phyloP scores from a whole-genome alignment of 2,888 invertebrate genomes.

The Sylvicola cinctus region DNA sequence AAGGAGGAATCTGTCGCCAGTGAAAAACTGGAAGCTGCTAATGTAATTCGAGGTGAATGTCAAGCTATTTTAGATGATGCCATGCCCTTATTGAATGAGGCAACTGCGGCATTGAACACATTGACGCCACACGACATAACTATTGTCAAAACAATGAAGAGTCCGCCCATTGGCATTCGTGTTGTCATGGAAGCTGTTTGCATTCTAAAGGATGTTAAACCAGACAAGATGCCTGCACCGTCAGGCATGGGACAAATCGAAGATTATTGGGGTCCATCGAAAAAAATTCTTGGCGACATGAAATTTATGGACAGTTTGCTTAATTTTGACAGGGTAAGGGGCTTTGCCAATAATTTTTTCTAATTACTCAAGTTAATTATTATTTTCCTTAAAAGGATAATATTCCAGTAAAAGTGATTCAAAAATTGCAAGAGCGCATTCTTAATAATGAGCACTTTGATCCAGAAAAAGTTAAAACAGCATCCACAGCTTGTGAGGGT shows the following conservation, averaged over 20 bases:
- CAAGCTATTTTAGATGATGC: conserved; percentile 81
- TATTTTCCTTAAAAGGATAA: too few species aligned
- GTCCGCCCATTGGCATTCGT: conserved; percentile 76
- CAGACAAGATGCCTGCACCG: conserved; percentile 66
- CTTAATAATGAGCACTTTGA: conserved; percentile 72
- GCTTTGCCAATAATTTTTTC: not conserved
- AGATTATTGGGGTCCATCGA: conserved; percentile 86
- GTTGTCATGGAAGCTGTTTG: conserved; percentile 91
- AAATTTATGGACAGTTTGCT: conserved; percentile 77
- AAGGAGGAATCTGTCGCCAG: conserved; percentile 60
- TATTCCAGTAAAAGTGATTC: conserved; percentile 64
- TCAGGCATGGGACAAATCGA: conserved; percentile 67
- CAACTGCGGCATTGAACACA: conserved; percentile 72
- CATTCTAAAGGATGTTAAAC: conserved; percentile 77
- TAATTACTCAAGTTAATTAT: not conserved
- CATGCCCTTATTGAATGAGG: conserved; percentile 73
- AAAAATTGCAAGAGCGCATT: conserved; percentile 62
- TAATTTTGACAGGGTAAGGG: conserved; percentile 56
- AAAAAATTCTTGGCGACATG: conserved; percentile 71
- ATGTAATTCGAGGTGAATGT: conserved; percentile 82
- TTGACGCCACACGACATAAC: conserved; percentile 74
- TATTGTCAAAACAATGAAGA: conserved; percentile 90
- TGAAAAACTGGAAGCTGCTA: conserved; percentile 53
- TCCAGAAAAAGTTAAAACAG: conserved; percentile 71
- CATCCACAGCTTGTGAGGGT: conserved; percentile 79